Evolutionary conservation across 2,888 invertebrate genomes (phyloP).

Genomic region (Caradrina clavipalpis): DNA sequence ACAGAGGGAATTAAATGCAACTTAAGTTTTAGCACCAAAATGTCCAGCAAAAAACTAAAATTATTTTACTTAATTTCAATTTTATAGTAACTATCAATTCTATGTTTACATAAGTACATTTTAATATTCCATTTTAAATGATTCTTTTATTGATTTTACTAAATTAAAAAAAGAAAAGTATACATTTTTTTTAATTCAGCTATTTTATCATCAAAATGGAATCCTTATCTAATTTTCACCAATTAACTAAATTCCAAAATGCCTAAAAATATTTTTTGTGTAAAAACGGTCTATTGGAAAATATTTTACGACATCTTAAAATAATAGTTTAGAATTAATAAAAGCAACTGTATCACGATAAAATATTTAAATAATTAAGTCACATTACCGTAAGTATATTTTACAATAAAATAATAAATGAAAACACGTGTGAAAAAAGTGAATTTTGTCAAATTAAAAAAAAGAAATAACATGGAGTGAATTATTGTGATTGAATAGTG

Average conservation of each 20-base stretch:
- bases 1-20: slow-evolving; percentile 51
- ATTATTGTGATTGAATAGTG: neutral
- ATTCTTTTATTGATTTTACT: neutral
- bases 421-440: neutral
- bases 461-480: neutral
- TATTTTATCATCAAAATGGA: slow-evolving; percentile 37
- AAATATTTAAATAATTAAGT: slow-evolving; percentile 45
- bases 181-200: neutral
- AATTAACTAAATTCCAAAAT: slow-evolving; percentile 15
- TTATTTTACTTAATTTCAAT: slow-evolving; percentile 42
- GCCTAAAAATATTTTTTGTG: neutral
- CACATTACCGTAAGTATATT: slow-evolving; percentile 19
- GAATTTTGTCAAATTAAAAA: neutral
- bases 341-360: slow-evolving; percentile 52
- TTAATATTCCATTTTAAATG: slow-evolving; percentile 45
- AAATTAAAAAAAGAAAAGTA: neutral
- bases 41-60: slow-evolving; percentile 73
- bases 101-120: slow-evolving; percentile 49
- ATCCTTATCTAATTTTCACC: slow-evolving; percentile 27
- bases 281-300: neutral
- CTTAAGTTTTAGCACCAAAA: slow-evolving; percentile 75
- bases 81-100: slow-evolving; percentile 55
- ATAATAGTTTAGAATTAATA: slow-evolving; percentile 28
- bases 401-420: slow-evolving; percentile 13
- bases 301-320: slow-evolving; percentile 4